phyloP scores from a whole-genome alignment of 2,113 vertebrate species.

The Brachirus orientalis region DNA sequence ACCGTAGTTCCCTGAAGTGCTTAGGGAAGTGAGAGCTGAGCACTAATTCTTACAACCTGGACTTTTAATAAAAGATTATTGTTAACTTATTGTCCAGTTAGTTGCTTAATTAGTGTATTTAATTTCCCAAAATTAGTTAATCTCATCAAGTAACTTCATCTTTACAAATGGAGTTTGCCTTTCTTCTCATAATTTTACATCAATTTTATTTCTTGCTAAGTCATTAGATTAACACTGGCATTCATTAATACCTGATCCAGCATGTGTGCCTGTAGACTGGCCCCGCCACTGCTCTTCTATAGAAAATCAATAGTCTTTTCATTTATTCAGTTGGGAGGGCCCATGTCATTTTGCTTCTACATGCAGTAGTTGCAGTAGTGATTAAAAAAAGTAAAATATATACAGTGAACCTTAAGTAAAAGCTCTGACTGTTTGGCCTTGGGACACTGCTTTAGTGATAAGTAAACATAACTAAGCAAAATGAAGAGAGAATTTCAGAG shows the following conservation, averaged over 20 bases:
- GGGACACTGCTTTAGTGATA: neutral
- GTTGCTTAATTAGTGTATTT: too few species aligned
- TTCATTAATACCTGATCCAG: slow-evolving; percentile 75
- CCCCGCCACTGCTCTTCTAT: slow-evolving; percentile 56
- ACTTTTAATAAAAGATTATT: too few species aligned
- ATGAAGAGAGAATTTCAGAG: neutral
- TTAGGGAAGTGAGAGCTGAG: too few species aligned
- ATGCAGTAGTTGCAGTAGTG: slow-evolving; percentile 29
- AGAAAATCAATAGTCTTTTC: slow-evolving; percentile 77
- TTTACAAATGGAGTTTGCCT: neutral
- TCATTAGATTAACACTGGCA: slow-evolving; percentile 68
- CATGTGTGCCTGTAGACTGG: slow-evolving; percentile 36
- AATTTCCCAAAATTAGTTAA: too few species aligned
- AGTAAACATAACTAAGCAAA: slow-evolving; percentile 1
- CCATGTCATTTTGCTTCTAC: slow-evolving; percentile 30
- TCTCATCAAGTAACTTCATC: too few species aligned
- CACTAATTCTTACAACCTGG: too few species aligned
- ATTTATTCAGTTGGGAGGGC: slow-evolving; percentile 56
- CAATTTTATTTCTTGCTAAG: slow-evolving; percentile 10
- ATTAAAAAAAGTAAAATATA: slow-evolving; percentile 51
- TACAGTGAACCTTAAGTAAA: slow-evolving; percentile 43
- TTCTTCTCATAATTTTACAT: neutral
- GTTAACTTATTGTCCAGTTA: too few species aligned
- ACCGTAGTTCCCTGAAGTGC: too few species aligned
- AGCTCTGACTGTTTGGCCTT: neutral